Evolutionary conservation across 2,113 vertebrate genomes (phyloP).

Genomic region (Fukomys damarensis): DNA sequence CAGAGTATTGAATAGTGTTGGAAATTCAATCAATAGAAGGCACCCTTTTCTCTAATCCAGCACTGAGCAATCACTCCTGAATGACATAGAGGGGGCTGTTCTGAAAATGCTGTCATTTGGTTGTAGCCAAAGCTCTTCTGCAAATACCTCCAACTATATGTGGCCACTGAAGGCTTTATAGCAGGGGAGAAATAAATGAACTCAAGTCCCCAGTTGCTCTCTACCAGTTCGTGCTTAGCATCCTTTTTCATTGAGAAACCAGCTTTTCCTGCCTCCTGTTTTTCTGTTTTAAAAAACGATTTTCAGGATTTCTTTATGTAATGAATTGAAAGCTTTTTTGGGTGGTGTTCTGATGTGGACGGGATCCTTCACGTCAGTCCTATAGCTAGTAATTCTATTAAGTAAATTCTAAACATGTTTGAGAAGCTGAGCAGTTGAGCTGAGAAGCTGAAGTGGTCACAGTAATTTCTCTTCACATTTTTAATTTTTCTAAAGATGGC

Average conservation of each 20-base stretch:
- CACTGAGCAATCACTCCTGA: not conserved
- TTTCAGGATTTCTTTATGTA: not conserved
- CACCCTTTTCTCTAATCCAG: not conserved
- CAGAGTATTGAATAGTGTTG: not conserved
- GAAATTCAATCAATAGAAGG: not conserved
- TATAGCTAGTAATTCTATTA: conserved; percentile 33
- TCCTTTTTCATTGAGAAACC: not conserved
- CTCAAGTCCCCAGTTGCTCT: not conserved
- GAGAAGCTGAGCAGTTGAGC: not conserved
- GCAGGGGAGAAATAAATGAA: not conserved
- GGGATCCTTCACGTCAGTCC: not conserved
- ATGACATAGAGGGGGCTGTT: not conserved
- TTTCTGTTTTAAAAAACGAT: conserved; percentile 15
- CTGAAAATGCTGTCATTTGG: conserved; percentile 15
- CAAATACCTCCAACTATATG: not conserved
- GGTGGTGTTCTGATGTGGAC: not conserved
- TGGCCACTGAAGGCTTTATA: not conserved
- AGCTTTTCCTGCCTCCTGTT: not conserved
- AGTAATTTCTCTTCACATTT: conserved; percentile 71
- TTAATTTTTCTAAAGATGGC: conserved; percentile 73
- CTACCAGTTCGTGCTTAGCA: not conserved
- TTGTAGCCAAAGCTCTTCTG: conserved; percentile 22
- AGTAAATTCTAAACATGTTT: not conserved
- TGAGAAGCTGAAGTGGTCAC: conserved; percentile 63
- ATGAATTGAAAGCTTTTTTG: not conserved